Evolutionary conservation across 1,140 invertebrate species (phyloP).

Genomic region (Chionoecetes opilio): DNA sequence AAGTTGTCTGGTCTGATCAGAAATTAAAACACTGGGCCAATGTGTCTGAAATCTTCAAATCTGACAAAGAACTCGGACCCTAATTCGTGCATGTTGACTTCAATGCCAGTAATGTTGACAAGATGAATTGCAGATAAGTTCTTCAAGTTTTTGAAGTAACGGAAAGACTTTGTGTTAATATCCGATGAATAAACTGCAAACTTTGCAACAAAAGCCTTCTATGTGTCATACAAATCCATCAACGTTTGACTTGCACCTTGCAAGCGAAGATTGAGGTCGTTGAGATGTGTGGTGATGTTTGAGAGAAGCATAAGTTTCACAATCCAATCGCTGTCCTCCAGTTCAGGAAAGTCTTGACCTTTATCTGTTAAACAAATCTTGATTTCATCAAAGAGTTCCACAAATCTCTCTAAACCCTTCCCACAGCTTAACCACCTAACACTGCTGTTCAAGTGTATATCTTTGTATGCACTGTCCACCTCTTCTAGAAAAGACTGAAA

Average conservation of each 20-base stretch:
- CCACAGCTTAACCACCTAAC: conserved; percentile 52
- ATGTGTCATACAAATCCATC: conserved; percentile 59
- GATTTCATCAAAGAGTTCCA: conserved; percentile 60
- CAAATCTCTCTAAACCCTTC: conserved; percentile 58
- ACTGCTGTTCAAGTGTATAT: conserved; percentile 23
- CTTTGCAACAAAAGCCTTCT: conserved; percentile 64
- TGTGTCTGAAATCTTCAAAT: conserved; percentile 66
- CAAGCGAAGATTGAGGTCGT: conserved; percentile 60
- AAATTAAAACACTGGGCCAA: neutral
- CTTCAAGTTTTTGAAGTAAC: conserved; percentile 49
- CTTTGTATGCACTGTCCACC: conserved; percentile 59
- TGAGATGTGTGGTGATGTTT: conserved; percentile 52
- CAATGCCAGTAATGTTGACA: conserved; percentile 61
- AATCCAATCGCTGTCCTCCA: conserved; percentile 23
- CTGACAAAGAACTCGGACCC: conserved; percentile 30
- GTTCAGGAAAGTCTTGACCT: too few relatives aligned
- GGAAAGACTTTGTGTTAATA: conserved; percentile 53
- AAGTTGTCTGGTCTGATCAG: conserved; percentile 35
- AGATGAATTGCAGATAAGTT: conserved; percentile 51
- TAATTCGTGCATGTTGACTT: conserved; percentile 57
- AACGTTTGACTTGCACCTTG: conserved; percentile 38
- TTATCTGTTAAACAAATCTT: conserved; percentile 49
- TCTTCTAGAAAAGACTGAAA: conserved; percentile 32
- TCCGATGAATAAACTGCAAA: conserved; percentile 61
- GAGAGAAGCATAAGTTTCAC: conserved; percentile 66